phyloP scores from a whole-genome alignment of 2,113 vertebrate genomes.

The Aspiorhynchus laticeps region DNA sequence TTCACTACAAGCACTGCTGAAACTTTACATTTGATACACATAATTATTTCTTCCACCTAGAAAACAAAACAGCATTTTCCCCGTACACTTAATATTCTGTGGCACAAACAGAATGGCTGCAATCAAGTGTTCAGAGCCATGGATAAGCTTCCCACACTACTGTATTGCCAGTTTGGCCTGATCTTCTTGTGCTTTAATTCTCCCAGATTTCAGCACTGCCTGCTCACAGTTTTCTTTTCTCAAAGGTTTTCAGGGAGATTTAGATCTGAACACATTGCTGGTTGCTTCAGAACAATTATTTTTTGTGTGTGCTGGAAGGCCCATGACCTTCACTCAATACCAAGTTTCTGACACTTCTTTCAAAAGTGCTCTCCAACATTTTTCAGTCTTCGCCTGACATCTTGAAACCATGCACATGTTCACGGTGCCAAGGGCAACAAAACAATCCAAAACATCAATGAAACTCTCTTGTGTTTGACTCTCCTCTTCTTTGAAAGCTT shows the following conservation, averaged over 20 bases:
- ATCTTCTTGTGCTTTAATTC: slow-evolving; percentile 23
- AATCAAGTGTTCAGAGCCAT: slow-evolving; percentile 16
- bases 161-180: slow-evolving; percentile 26
- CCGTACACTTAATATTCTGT: not conserved
- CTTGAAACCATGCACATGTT: not conserved
- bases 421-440: slow-evolving; percentile 1
- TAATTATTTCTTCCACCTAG: slow-evolving; percentile 5
- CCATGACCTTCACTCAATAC: slow-evolving; percentile 21
- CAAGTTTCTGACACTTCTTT: slow-evolving; percentile 12
- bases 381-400: not conserved
- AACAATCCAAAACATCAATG: slow-evolving; percentile 15
- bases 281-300: not conserved
- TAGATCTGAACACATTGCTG: slow-evolving; percentile 1
- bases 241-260: not conserved
- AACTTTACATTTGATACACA: not conserved
- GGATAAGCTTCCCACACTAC: slow-evolving; percentile 30
- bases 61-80: slow-evolving; percentile 2
- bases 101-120: not conserved
- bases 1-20: not conserved
- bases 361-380: not conserved
- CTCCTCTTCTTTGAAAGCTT: not conserved
- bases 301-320: not conserved
- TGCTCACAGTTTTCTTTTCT: slow-evolving; percentile 5
- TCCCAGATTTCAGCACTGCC: slow-evolving; percentile 19
- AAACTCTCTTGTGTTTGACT: not conserved